Evolutionary conservation across 2,888 invertebrate genomes (phyloP).

Genomic region (Oeneis ivallda): DNA sequence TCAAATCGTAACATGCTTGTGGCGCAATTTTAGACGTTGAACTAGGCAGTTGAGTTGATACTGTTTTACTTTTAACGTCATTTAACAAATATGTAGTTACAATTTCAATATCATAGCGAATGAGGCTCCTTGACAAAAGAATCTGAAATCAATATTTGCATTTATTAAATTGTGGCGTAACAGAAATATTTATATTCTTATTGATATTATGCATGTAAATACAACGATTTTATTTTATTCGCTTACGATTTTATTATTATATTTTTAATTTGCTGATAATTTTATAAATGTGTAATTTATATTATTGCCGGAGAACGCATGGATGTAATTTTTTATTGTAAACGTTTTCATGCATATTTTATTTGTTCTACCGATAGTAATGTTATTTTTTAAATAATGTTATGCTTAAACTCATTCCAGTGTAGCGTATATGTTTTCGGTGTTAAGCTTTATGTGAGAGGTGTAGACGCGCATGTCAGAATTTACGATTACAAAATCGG

Average conservation of each 20-base stretch:
- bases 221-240: slow-evolving; percentile 68
- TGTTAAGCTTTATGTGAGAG: slow-evolving; percentile 73
- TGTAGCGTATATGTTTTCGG: slow-evolving; percentile 64
- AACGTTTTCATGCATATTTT: slow-evolving; percentile 33
- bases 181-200: slow-evolving; percentile 43
- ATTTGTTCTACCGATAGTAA: slow-evolving; percentile 46
- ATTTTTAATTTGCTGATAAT: slow-evolving; percentile 67
- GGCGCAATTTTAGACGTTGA: background rate
- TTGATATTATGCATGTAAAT: slow-evolving; percentile 49
- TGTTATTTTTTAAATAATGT: slow-evolving; percentile 56
- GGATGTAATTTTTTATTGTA: slow-evolving; percentile 44
- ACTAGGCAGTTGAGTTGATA: background rate
- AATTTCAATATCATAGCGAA: background rate
- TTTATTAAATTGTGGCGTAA: slow-evolving; percentile 65
- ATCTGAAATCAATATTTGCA: slow-evolving; percentile 54
- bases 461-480: slow-evolving; percentile 21
- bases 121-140: slow-evolving; percentile 22
- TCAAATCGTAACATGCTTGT: background rate
- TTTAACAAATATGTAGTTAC: background rate
- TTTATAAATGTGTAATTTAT: slow-evolving; percentile 49
- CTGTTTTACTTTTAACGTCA: background rate
- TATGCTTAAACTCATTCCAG: slow-evolving; percentile 77
- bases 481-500: slow-evolving; percentile 9
- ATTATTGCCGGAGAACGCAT: slow-evolving; percentile 37
- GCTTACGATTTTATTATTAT: slow-evolving; percentile 52